phyloP scores from a whole-genome alignment of 2,797 vertebrate genomes.

The Sebastes taczanowskii region DNA sequence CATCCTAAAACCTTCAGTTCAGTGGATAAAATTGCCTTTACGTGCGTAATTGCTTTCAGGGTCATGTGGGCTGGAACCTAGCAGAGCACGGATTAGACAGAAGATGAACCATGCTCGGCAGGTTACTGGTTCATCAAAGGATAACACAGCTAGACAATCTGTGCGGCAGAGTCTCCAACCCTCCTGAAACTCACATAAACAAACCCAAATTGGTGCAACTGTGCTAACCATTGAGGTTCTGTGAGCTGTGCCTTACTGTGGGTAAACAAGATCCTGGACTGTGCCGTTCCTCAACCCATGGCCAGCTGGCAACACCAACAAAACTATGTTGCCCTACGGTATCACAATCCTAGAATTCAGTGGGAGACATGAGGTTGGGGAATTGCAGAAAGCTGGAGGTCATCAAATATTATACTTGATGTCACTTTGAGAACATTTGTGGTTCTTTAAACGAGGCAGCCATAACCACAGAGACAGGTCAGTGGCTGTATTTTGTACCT shows the following conservation, averaged over 20 bases:
- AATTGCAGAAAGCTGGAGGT: neutral
- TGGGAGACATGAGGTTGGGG: neutral
- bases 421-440: neutral
- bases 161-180: neutral
- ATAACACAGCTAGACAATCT: neutral
- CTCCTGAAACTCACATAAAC: constrained; percentile 10
- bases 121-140: neutral
- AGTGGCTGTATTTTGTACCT: neutral
- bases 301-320: neutral
- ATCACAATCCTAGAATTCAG: neutral
- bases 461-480: neutral
- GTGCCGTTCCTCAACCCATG: neutral
- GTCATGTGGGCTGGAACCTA: constrained; percentile 29
- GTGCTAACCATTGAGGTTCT: neutral
- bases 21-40: constrained; percentile 35
- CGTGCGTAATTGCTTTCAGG: constrained; percentile 45
- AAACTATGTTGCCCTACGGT: neutral
- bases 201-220: neutral
- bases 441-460: neutral
- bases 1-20: constrained; percentile 8
- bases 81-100: neutral
- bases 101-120: neutral
- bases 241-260: neutral
- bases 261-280: neutral
- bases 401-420: neutral